Base-by-base conservation (phyloP, 92 coral and sea anemone genomes). In the Zoanthus solanderi region DNA sequence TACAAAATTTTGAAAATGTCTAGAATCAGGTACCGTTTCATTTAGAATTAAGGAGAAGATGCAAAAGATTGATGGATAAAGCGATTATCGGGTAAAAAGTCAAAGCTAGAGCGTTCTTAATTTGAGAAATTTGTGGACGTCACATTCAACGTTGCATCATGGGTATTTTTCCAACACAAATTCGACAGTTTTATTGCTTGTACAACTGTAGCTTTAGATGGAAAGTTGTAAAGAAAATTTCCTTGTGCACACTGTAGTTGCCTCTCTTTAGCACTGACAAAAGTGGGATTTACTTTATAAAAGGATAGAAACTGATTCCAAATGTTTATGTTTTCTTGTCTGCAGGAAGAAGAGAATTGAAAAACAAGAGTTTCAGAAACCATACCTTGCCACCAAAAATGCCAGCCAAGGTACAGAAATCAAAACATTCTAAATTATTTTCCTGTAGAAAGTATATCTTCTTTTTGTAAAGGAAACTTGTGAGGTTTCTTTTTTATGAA, bases 241-340 rank as follows among this genome's bases (percentile, higher is more conserved):
- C 78, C 78, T 73, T 73, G 78, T 73, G 78, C 29, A 18, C 3
- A 73, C 78, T 37, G 54, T 37, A n/a, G 29, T 73, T 73, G 78
- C 29, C 78, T 37, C 52, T 57, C 65, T 57, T 57, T 57, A 57
- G 65, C 65, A 57, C 65, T 57, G 65, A 57, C 65, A 57, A 57
- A 57, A 57, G 65, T 57, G 65, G 17, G 50, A 32, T 73, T 73
- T 73, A 73, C 78, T 73, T 73, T 13, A 16, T 75, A 75, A 75
- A 45, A 75, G 78, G 78, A 75, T 75, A 75, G 78, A 75, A 75
- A 75, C 50, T 75, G 78, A 75, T 75, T 75, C 78, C 50, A 75
- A 47, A 75, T 75, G 11, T 46, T 75, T 37, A 23, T 73, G 78
- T 75, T 75, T 75, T 75, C 60, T 75, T 75, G 78, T 42, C 78